phyloP scores from a whole-genome alignment of 2,797 vertebrate genomes.

The Acrossocheilus fasciatus region DNA sequence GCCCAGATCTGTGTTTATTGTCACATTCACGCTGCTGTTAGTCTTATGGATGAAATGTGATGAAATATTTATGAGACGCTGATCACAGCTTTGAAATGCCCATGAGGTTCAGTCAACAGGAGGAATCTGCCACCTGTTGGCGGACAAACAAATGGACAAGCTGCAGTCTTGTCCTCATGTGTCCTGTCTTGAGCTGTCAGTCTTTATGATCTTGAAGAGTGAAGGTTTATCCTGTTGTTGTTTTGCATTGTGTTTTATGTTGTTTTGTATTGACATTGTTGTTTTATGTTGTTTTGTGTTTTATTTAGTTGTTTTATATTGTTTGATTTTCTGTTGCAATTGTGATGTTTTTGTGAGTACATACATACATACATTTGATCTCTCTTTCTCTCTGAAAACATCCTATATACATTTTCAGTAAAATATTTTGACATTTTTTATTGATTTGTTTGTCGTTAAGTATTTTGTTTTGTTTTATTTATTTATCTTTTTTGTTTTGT shows the following conservation, averaged over 20 bases:
- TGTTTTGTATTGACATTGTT: neutral
- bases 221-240: neutral
- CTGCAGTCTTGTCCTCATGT: neutral
- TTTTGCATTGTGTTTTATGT: neutral
- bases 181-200: neutral
- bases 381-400: too few relatives aligned
- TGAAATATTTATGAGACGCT: constrained; percentile 64
- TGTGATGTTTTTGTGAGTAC: neutral
- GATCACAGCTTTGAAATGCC: constrained; percentile 71
- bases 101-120: constrained; percentile 52
- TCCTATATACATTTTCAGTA: neutral
- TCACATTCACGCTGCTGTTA: constrained; percentile 13
- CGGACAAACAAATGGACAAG: neutral
- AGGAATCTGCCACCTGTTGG: constrained; percentile 67
- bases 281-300: neutral
- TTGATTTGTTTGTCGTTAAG: too few relatives aligned
- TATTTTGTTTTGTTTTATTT: too few relatives aligned
- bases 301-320: neutral
- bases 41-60: constrained; percentile 56
- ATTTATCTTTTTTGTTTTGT: neutral
- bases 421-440: neutral
- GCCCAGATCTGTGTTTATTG: constrained; percentile 10
- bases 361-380: too few relatives aligned
- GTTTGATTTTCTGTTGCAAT: neutral
- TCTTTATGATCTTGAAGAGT: neutral